phyloP scores from a whole-genome alignment of 64 coral and sea anemone species.

The Montipora efflorescens region DNA sequence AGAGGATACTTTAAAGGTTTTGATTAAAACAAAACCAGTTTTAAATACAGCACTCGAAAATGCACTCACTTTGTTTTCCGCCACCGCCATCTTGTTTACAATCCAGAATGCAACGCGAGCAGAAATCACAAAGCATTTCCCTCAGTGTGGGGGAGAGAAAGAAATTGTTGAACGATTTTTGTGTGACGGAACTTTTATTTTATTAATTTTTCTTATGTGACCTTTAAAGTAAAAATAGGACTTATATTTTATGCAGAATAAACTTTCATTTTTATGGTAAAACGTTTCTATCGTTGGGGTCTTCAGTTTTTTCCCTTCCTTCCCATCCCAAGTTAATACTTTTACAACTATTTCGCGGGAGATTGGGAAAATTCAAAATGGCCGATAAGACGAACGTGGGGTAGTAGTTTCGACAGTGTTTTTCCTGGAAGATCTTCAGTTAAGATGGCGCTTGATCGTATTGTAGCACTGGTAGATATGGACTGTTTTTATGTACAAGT shows the following conservation, averaged over 20 bases:
- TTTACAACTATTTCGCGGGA: not conserved
- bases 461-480: constrained; percentile 94
- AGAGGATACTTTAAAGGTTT: not conserved
- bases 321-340: not conserved
- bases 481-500: constrained; percentile 99
- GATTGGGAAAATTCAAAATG: constrained; percentile 27
- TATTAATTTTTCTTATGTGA: no score
- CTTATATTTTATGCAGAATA: no score
- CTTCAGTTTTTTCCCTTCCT: no score
- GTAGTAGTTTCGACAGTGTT: not conserved
- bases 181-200: no score
- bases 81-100: constrained; percentile 93
- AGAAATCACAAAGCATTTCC: not conserved
- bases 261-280: not conserved
- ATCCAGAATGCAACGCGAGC: constrained; percentile 78
- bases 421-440: not conserved
- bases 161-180: no score
- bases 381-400: not conserved
- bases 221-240: no score
- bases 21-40: not conserved
- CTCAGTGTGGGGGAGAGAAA: not conserved
- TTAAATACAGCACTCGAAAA: constrained; percentile 42
- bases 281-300: no score
- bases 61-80: constrained; percentile 74
- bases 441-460: constrained; percentile 75